Conservation (phyloP, 2,888 invertebrate species). For the Athalia circularis region DNA sequence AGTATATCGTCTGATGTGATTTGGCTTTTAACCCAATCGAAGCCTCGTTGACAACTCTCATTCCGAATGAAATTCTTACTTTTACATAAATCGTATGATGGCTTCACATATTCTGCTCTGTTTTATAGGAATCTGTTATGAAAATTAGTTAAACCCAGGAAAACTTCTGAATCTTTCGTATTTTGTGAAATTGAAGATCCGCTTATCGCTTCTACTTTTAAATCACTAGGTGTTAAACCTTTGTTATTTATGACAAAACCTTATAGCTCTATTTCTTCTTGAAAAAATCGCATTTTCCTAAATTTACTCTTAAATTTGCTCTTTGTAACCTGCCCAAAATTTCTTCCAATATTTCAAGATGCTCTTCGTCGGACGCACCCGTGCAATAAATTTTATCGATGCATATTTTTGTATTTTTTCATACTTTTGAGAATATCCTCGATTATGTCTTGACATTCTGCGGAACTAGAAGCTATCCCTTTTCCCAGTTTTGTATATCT, state of each 20-base stretch:
- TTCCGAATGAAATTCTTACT: slow-evolving; percentile 57
- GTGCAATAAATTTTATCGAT: slow-evolving; percentile 62
- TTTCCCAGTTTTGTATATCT: slow-evolving; percentile 62
- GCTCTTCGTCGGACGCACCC: slow-evolving; percentile 55
- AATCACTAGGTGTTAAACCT: slow-evolving; percentile 37
- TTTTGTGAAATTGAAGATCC: slow-evolving; percentile 42
- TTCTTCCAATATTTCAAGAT: slow-evolving; percentile 55
- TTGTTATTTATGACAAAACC: slow-evolving; percentile 45
- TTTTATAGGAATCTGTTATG: slow-evolving; percentile 65
- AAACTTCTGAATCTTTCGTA: slow-evolving; percentile 56
- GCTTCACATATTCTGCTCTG: slow-evolving; percentile 58
- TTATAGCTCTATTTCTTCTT: slow-evolving; percentile 55
- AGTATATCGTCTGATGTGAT: too few relatives aligned
- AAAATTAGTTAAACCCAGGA: slow-evolving; percentile 64
- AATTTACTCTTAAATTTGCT: slow-evolving; percentile 59
- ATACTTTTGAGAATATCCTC: slow-evolving; percentile 59
- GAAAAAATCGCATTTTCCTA: slow-evolving; percentile 60
- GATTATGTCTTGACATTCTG: slow-evolving; percentile 63
- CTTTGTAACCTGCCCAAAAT: slow-evolving; percentile 56
- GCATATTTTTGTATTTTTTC: slow-evolving; percentile 58
- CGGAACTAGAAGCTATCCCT: slow-evolving; percentile 65
- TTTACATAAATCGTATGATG: slow-evolving; percentile 59
- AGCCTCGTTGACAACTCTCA: slow-evolving; percentile 53
- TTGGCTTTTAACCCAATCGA: too few relatives aligned
- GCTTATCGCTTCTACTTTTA: slow-evolving; percentile 45